Evolutionary conservation across 2,113 vertebrate species (phyloP), one percentile per base, ranked within the genome.

Genomic region (Charadrius vociferus): DNA sequence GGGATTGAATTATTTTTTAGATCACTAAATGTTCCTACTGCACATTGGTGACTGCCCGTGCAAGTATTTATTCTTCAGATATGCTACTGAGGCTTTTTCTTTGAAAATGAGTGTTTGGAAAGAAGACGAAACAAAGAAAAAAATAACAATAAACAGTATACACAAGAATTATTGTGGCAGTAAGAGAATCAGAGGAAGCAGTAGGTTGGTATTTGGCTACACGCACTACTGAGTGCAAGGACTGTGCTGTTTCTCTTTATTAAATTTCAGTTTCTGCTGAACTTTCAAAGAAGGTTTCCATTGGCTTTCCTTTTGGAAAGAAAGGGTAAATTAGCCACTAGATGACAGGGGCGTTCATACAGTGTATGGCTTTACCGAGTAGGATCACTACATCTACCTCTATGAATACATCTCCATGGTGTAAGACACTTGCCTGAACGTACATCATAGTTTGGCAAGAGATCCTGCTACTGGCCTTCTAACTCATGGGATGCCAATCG

Each of bases 391-490:
- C 3, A 24, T 22, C 32, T 68, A 30, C 30, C 49, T 34, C 43
- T 89, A 1, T 20, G 34, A 88, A 41, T 45, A 37, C 8, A 34
- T 26, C 17, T 80, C 45, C 8, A 8, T 3, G 5, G 34, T 14
- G 1, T 52, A 56, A 50, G 37, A 36, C 9, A 2, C 4, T 41
- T 89, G 17, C 11, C 49, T 58, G 52, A 80, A 39, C 1, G 1
- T 17, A 30, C 0, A 0, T 32, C 66, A 55, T 0, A 45, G 5
- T 5, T 20, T 3, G 16, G 8, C 16, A 68, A 62, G 83, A n/a
- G 56, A 12, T n/a, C 58, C 37, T 55, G 18, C 27, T 41, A 22
- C 43, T 86, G 29, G 21, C 12, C 8, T n/a, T 53, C 22, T 49
- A 52, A 56, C 6, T 34, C 22, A 62, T 29, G 26, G 26, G 14